Evolutionary conservation across 2,888 invertebrate species (phyloP).

Genomic region (Spialia ferax): DNA sequence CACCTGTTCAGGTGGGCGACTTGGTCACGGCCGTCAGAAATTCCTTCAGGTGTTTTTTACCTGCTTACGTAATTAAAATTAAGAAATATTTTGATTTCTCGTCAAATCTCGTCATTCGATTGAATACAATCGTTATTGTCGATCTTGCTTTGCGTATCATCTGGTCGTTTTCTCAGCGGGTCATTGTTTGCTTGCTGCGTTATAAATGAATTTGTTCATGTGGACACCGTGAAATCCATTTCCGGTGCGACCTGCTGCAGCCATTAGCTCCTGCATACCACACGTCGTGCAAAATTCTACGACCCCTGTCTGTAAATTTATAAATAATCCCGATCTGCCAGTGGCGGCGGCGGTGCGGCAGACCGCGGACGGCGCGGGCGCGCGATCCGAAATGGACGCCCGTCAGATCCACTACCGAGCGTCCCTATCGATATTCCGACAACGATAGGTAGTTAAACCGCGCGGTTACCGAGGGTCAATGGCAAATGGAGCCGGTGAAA

Average conservation of each 20-base stretch:
- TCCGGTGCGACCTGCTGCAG: conserved; percentile 74
- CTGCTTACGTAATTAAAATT: conserved; percentile 55
- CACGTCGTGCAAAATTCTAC: conserved; percentile 82
- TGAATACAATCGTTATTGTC: conserved; percentile 2
- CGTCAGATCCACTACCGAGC: conserved; percentile 67
- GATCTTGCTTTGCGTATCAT: background rate
- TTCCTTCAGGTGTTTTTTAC: conserved; percentile 51
- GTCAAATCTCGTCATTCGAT: conserved; percentile 10
- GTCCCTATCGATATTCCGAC: conserved; percentile 46
- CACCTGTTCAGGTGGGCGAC: conserved; percentile 81
- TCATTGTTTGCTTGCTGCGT: conserved; percentile 2
- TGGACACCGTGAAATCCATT: conserved; percentile 49
- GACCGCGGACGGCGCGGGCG: conserved; percentile 87
- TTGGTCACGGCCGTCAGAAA: conserved; percentile 59
- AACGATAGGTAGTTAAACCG: conserved; percentile 37
- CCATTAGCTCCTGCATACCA: conserved; percentile 74
- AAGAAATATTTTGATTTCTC: conserved; percentile 11
- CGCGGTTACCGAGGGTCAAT: conserved; percentile 13
- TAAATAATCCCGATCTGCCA: conserved; percentile 84
- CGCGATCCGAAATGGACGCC: conserved; percentile 71
- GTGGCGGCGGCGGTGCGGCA: conserved; percentile 84
- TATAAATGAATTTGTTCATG: conserved; percentile 12
- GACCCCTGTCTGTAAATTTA: conserved; percentile 86
- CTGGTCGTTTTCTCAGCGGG: conserved; percentile 10
- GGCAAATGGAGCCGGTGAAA: conserved; percentile 25